Conservation (phyloP, 2,113 vertebrate genomes). For the Cettia cetti region DNA sequence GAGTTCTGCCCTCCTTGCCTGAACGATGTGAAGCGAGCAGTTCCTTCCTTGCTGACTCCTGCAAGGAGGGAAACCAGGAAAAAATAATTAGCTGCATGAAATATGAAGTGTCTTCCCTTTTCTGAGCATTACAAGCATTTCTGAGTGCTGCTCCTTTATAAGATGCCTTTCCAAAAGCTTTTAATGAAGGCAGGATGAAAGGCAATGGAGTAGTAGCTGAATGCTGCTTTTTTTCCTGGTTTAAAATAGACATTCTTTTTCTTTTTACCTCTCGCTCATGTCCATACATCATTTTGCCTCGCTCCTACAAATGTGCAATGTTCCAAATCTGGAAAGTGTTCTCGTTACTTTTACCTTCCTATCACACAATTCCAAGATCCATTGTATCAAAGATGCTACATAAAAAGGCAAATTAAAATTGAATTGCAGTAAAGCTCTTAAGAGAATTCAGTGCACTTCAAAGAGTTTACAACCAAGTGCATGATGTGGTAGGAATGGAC, state of each 20-base stretch:
- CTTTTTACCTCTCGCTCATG: background rate
- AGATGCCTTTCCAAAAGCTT: background rate
- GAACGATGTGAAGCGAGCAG: background rate
- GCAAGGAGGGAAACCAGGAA: background rate
- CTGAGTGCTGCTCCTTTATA: background rate
- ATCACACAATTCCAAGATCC: background rate
- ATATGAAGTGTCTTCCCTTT: background rate
- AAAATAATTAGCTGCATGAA: background rate
- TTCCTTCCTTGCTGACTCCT: background rate
- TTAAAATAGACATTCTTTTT: conserved; percentile 8
- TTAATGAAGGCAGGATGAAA: conserved; percentile 30
- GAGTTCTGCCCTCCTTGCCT: background rate
- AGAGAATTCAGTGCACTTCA: background rate
- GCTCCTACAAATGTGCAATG: background rate
- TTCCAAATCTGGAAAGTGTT: background rate
- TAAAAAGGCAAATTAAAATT: conserved; percentile 49
- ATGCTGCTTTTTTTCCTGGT: background rate
- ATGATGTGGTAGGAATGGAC: background rate
- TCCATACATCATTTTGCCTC: conserved; percentile 2
- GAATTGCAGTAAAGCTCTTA: background rate
- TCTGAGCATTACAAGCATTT: background rate
- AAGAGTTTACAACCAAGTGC: background rate
- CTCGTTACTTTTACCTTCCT: background rate
- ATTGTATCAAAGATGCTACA: background rate
- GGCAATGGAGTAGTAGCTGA: background rate